phyloP scores from a whole-genome alignment of 2,797 vertebrate species.

The Sebastes variabilis region DNA sequence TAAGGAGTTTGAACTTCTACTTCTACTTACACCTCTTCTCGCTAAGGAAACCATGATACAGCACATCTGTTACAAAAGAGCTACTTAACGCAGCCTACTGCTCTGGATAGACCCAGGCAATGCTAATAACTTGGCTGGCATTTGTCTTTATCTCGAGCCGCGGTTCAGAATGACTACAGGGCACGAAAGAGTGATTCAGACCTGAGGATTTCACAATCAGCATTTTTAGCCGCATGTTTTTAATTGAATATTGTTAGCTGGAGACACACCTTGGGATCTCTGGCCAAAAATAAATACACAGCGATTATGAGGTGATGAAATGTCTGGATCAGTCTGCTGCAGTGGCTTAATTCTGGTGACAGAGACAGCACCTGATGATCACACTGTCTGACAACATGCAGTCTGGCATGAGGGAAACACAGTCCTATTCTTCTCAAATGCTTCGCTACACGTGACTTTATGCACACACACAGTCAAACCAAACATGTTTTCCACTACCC shows the following conservation, averaged over 20 bases:
- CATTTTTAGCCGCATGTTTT: not conserved
- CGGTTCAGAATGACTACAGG: slow-evolving; percentile 15
- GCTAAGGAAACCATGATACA: not conserved
- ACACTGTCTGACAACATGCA: not conserved
- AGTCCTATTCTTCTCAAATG: not conserved
- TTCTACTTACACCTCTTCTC: not conserved
- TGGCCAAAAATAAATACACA: slow-evolving; percentile 10
- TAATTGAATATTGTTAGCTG: not conserved
- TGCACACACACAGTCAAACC: not conserved
- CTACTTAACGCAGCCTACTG: not conserved
- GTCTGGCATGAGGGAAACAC: not conserved
- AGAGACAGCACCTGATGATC: slow-evolving; percentile 9
- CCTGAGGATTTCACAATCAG: slow-evolving; percentile 21
- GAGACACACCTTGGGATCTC: slow-evolving; percentile 7
- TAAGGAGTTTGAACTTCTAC: slow-evolving; percentile 8
- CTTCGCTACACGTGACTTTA: not conserved
- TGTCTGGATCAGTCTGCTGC: slow-evolving; percentile 3
- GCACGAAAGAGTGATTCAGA: slow-evolving; percentile 6
- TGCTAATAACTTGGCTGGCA: slow-evolving; percentile 1
- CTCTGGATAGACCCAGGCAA: not conserved
- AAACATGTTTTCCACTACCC: not conserved
- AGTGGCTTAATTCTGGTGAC: not conserved
- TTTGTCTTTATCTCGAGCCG: not conserved
- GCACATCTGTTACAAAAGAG: slow-evolving; percentile 4
- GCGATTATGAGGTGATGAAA: slow-evolving; percentile 20